A percentile compares a stretch with the other conserved stretches of the same genome.
These are phyloP conservation scores for Propithecus perrieri DNA, from an alignment of 2,797 vertebrate species.

Conservation along the genomic window DNA sequence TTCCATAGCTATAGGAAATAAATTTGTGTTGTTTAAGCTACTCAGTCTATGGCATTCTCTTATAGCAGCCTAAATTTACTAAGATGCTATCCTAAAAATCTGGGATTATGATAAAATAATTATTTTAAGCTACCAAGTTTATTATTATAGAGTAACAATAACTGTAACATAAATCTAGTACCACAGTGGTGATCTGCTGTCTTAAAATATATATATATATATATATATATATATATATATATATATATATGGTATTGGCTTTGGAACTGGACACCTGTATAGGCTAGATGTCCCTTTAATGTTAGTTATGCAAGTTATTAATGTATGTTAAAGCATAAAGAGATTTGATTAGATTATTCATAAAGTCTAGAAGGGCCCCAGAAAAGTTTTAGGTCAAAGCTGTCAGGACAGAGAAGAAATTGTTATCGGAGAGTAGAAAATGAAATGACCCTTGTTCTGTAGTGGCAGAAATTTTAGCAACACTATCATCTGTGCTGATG, in stretches of 20 bases:
- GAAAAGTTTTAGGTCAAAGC: conserved; percentile 1
- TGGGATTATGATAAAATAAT: neutral
- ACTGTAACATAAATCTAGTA: neutral
- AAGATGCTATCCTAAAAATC: neutral
- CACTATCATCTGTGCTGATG: neutral
- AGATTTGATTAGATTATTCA: conserved; percentile 7
- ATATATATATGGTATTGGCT: neutral
- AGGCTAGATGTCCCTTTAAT: neutral
- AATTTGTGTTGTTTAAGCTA: neutral
- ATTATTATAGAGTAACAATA: neutral
- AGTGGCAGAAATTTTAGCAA: neutral
- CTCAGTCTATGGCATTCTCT: neutral
- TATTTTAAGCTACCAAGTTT: neutral
- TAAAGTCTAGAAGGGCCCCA: neutral
- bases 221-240: neutral
- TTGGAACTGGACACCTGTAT: neutral
- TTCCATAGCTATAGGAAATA: neutral
- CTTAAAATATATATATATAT: too few species aligned
- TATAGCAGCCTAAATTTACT: neutral
- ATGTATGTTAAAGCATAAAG: neutral
- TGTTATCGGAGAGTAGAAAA: neutral
- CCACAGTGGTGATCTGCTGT: neutral
- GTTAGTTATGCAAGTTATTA: neutral
- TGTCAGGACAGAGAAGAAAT: neutral
- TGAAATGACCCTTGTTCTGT: neutral